phyloP scores from a whole-genome alignment of 2,113 vertebrate species.

The Galemys pyrenaicus region DNA sequence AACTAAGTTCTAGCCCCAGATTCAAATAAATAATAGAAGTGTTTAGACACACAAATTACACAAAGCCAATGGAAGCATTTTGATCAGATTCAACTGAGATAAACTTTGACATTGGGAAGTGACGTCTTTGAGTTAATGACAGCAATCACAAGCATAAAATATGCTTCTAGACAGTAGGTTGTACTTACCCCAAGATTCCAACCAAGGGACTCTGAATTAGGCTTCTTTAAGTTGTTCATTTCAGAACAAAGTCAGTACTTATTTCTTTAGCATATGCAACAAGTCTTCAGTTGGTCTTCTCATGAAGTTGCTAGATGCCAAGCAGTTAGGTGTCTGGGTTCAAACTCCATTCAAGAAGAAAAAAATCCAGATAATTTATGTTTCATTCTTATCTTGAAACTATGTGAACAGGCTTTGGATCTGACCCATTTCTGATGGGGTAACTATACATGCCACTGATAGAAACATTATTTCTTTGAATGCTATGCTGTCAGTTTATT shows the following conservation, averaged over 20 bases:
- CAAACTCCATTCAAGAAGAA: background rate
- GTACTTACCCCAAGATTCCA: background rate
- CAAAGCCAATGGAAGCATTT: background rate
- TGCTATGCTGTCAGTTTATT: background rate
- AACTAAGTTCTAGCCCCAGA: background rate
- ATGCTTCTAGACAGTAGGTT: background rate
- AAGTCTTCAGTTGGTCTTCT: background rate
- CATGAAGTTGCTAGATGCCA: background rate
- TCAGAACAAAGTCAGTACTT: background rate
- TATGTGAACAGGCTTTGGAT: background rate
- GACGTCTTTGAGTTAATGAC: background rate
- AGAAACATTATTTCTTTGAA: background rate
- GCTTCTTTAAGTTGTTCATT: background rate
- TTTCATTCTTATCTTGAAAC: background rate
- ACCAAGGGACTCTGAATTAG: background rate
- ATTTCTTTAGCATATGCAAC: background rate
- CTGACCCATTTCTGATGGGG: background rate
- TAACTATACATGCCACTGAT: background rate
- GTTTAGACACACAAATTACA: background rate
- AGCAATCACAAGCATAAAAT: background rate
- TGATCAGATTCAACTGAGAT: background rate
- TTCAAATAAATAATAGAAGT: background rate
- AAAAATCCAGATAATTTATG: background rate
- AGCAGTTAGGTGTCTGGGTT: background rate
- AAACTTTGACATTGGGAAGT: background rate